Evolutionary conservation across 2,113 vertebrate genomes (phyloP), one percentile per base, ranked within the genome.

Genomic region (Anhinga anhinga): DNA sequence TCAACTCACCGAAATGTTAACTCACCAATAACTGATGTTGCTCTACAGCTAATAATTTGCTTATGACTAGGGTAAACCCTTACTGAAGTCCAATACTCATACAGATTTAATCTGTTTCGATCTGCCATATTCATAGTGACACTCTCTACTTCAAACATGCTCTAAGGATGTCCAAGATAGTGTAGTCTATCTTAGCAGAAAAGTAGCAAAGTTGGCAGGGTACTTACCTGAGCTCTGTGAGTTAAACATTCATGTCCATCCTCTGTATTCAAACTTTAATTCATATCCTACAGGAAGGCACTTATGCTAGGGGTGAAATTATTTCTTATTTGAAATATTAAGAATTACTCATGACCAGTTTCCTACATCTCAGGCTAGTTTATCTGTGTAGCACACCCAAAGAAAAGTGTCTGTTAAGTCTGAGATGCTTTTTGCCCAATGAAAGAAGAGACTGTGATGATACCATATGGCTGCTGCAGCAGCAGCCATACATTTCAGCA

Each of bases 301-400:
- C 30, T 82, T 0, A 0, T 76, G 56, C 4, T 49, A 66, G 11
- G 6, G 1, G 7, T 77, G n/a, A 77, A 32, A 9, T 4, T 44
- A 14, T n/a, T 66, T 74, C 49, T 12, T 70, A 34, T 77, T 26
- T 32, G 17, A 94, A 89, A 47, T 63, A 42, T 29, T 73, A 50
- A 36, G 30, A 73, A 87, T 82, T 2, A 82, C 36, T 65, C 40
- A 56, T 13, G 27, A 49, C 13, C 25, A 42, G 9, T 61, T 29
- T 36, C 3, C 5, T 58, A 36, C 2, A 50, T 79, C 3, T 85
- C 45, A 59, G 25, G 13, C n/a, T 47, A 55, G 4, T 55, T 77
- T 36, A 59, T 47, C 17, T 70, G 18, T 52, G 20, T 27, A 77
- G 71, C 15, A 80, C 5, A 44, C 6, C 6, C 10, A 42, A 26